These are phyloP conservation scores for Rotaria socialis DNA, from an alignment of 2,888 invertebrate species.

Conservation along the genomic window DNA sequence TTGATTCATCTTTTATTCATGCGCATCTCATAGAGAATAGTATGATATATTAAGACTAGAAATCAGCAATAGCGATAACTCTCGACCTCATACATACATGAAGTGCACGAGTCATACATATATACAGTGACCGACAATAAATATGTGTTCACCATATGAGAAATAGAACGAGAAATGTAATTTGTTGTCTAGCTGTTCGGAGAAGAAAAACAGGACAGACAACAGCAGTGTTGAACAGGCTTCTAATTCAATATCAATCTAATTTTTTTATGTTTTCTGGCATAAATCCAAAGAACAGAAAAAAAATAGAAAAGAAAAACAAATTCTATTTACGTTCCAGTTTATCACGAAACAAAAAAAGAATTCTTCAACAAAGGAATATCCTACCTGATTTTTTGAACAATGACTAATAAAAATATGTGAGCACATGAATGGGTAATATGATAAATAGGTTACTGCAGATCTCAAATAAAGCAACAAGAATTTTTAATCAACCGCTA, in stretches of 20 bases:
- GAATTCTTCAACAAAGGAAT: too few species aligned
- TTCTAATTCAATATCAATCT: neutral
- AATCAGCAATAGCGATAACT: conserved; percentile 4
- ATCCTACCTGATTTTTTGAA: neutral
- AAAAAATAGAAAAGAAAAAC: neutral
- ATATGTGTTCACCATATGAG: conserved; percentile 5
- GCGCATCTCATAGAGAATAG: neutral
- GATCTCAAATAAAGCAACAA: neutral
- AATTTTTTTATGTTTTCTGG: neutral
- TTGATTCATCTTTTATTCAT: neutral
- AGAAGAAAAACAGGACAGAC: neutral
- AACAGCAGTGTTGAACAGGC: neutral
- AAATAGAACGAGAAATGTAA: neutral
- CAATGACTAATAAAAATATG: neutral
- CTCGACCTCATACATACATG: neutral
- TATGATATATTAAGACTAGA: neutral
- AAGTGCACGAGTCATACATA: neutral
- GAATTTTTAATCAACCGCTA: neutral
- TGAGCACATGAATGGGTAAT: neutral
- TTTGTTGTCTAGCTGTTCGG: neutral
- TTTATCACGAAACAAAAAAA: too few species aligned
- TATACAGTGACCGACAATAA: neutral
- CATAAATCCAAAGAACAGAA: neutral
- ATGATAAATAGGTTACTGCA: neutral
- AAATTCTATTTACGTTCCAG: neutral